Evolutionary conservation across 2,113 vertebrate genomes (phyloP).

Genomic region (Pardalotus punctatus): DNA sequence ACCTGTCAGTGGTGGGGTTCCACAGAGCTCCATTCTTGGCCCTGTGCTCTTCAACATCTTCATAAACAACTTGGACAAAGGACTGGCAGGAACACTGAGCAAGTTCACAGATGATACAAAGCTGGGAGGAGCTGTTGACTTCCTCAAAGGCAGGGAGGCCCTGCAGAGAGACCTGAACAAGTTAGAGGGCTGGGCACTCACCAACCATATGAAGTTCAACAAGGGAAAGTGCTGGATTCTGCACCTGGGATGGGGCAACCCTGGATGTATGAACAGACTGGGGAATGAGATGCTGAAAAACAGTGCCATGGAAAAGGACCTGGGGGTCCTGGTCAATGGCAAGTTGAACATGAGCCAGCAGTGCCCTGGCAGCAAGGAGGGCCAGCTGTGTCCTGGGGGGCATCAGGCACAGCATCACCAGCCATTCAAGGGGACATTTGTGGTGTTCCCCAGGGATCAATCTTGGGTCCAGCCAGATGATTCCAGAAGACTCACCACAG

Average conservation of each 20-base stretch:
- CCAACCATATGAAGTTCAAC: fast-evolving
- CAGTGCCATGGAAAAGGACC: no score
- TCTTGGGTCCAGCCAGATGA: neutral
- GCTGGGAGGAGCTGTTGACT: neutral
- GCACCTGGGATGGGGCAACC: neutral
- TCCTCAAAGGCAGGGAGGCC: no score
- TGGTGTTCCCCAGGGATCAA: neutral
- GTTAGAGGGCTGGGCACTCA: neutral
- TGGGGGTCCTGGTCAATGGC: neutral
- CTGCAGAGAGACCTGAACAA: neutral
- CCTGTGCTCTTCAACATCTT: neutral
- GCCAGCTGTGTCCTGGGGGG: fast-evolving
- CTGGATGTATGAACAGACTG: neutral
- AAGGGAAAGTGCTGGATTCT: neutral
- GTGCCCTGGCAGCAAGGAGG: neutral
- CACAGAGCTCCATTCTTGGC: neutral
- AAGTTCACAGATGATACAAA: neutral
- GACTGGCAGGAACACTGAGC: neutral
- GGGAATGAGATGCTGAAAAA: neutral
- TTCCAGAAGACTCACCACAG: neutral
- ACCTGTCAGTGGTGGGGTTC: neutral
- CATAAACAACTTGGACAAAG: neutral
- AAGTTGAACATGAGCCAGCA: neutral
- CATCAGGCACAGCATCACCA: fast-evolving
- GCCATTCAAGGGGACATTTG: neutral